Evolutionary conservation across 2,113 vertebrate species (phyloP), one percentile per base, ranked within the genome.

Genomic region (Nothocercus nigrocapillus): DNA sequence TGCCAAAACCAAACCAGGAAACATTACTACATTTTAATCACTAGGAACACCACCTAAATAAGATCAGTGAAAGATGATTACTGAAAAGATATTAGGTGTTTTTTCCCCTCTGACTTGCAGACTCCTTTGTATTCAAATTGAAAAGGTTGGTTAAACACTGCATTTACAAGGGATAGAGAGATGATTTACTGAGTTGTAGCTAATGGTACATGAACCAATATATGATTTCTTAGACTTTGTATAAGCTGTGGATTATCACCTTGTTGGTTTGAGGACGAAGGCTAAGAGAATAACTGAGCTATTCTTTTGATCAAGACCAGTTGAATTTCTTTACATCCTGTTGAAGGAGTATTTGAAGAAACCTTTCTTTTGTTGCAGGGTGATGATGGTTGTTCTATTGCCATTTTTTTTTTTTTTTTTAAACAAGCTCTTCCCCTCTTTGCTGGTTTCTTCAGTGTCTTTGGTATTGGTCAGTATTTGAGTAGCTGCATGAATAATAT

Each of bases 391-490:
- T 4, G 0, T 53, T 36, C 15, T 61, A 38, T 61, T 56, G 17
- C 22, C 89, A 45, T 13, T 66, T 6, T 85, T 12, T 68, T 90
- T 83, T 13, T 66, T 6, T 85, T 12, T 68, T 90, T 83, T 63
- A 74, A 69, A 74, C 34, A 83, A 77, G 53, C 7, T 80, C 22
- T 63, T 32, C 3, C 25, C 17, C 4, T 5, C 58, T 73, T 70
- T 86, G 8, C 15, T 83, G 54, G 62, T 86, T 95, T 96, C 88
- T 92, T 93, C 64, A 72, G 86, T 84, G 38, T 92, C 90, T 93
- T 84, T 24, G 44, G 42, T 54, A 28, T 27, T 28, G 25, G 53
- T 54, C 25, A 28, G 27, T 54, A 54, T 54, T 28, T 64, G 42
- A 32, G 24, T n/a, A 70, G 13, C 51, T 67, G 7, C 0, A 0